Evolutionary conservation across 1,140 invertebrate species (phyloP).

Genomic region (Bombus sylvicola): DNA sequence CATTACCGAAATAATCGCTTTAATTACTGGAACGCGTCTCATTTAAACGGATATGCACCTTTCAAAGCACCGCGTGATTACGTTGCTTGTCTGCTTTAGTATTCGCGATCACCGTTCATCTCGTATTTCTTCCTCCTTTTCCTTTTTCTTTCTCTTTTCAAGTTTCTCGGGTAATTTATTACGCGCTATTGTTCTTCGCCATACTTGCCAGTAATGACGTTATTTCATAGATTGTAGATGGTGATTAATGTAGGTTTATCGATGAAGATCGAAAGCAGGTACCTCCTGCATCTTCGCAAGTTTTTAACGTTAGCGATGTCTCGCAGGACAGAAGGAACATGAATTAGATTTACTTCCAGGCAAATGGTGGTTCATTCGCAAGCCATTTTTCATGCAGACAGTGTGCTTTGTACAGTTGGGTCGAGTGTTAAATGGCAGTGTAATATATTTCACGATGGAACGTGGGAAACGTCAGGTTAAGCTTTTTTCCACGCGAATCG

Average conservation of each 20-base stretch:
- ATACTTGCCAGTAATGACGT: neutral
- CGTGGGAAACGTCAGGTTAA: neutral
- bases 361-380: neutral
- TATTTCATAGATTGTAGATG: neutral
- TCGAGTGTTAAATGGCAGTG: conserved; percentile 8
- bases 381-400: conserved; percentile 4
- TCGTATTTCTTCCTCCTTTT: no score
- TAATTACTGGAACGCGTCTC: conserved; percentile 19
- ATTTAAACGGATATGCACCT: neutral
- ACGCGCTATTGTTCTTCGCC: neutral
- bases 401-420: neutral
- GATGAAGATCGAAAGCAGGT: neutral
- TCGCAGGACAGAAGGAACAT: neutral
- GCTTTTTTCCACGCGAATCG: neutral
- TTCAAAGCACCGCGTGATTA: neutral
- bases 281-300: fast-evolving
- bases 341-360: neutral
- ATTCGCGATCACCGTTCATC: no score
- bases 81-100: neutral
- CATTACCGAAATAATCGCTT: conserved; percentile 23
- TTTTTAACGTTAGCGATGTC: neutral
- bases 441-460: conserved; percentile 7
- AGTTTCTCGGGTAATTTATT: neutral
- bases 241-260: neutral
- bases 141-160: neutral